Base-by-base conservation (phyloP, 2,113 vertebrate genomes). In the Xiphorhynchus elegans region DNA sequence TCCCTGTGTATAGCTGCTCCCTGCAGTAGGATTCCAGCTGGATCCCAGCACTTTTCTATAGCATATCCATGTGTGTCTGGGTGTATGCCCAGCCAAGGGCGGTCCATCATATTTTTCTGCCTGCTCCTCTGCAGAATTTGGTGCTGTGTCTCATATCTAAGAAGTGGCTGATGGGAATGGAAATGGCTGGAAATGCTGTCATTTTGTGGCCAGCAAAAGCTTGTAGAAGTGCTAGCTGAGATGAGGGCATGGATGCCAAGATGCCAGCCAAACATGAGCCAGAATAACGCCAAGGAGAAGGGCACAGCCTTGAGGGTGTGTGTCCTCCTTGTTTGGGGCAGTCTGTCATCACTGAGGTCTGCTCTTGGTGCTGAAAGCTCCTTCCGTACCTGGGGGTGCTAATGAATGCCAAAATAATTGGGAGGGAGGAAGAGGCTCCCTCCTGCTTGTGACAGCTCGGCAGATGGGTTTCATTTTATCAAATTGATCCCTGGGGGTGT, bases 61-160 rank as follows among this genome's bases (percentile, higher is more conserved):
- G 19, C 0, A 0, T 44, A 19, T 37, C 37, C 44, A 2, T 46
- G 37, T 0, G 0, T 17, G 5, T 21, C n/a, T 73, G 53, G 20
- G 25, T 46, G 17, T 49, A 53, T 7, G 2, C 25, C 53, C 56
- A 52, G 56, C 56, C 21, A 11, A 28, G 33, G 17, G 2, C 4
- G 5, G 2, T 77, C n/a, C 28, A 7, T 64, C 15, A 0, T 17
- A 4, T 40, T 80, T 39, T 86, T 56, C 75, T 93, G 35, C 53
- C 66, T 11, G 20, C 40, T 78, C 2, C 35, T 56, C 39, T 56
- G 72, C 13, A 78, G 89, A 25, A 56, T 63, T 42, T 31, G 35
- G 18, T 66, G 73, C 75, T 66, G 29, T 58, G 15, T 23, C 17
- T 52, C 17, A 3, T 53, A 33, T 44, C 39, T 44, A 12, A 67